A percentile compares a stretch with the other conserved stretches of the same genome.
Conservation (phyloP, 2,113 vertebrate species). For the Noctilio leporinus region DNA sequence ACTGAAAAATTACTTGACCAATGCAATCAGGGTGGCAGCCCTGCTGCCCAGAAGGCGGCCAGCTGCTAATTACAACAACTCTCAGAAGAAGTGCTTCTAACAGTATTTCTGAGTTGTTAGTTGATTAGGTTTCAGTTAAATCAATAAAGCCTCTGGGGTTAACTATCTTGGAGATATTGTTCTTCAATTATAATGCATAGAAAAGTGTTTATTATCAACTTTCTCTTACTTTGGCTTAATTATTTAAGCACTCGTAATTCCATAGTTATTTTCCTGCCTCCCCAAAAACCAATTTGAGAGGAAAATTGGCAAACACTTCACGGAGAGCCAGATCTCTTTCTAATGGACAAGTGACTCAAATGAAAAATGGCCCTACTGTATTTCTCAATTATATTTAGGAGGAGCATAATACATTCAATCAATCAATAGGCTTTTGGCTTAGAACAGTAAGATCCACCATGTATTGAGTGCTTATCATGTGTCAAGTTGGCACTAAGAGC, state of each 20-base stretch:
- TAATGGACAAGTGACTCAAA: neutral
- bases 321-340: slow-evolving; percentile 1
- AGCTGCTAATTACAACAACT: slow-evolving; percentile 7
- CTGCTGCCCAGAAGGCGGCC: neutral
- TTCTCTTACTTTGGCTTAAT: slow-evolving; percentile 49
- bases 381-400: slow-evolving; percentile 21
- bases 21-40: neutral
- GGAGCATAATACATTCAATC: neutral
- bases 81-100: slow-evolving; percentile 29
- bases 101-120: slow-evolving; percentile 24
- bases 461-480: neutral
- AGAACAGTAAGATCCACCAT: neutral
- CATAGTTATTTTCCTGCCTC: neutral
- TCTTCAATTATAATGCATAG: slow-evolving; percentile 12
- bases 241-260: slow-evolving; percentile 44
- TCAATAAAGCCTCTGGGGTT: slow-evolving; percentile 29
- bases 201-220: slow-evolving; percentile 48
- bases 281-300: slow-evolving; percentile 18
- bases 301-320: slow-evolving; percentile 32
- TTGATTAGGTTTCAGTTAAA: slow-evolving; percentile 51
- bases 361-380: neutral
- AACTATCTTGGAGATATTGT: slow-evolving; percentile 30
- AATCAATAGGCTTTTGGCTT: neutral
- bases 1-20: slow-evolving; percentile 46
- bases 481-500: neutral